Evolutionary conservation across 2,888 invertebrate species (phyloP), one percentile per base, ranked within the genome.

Genomic region (Drosophila ezoana): DNA sequence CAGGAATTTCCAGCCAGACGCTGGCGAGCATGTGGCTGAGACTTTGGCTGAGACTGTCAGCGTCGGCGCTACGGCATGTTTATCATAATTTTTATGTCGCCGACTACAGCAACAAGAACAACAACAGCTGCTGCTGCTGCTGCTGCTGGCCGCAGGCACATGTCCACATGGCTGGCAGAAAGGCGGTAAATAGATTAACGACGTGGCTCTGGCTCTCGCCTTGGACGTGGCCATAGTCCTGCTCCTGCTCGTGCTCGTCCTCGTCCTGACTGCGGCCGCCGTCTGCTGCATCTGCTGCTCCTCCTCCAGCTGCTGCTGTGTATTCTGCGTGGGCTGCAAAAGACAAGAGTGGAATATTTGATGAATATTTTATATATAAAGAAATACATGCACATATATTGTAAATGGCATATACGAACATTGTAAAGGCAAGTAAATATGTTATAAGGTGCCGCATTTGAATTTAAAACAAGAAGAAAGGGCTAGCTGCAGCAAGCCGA

Each of bases 151-250:
- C 82, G 79, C 81, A 77, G 89, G 90, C 88, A 84, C 89, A 87
- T 90, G 90, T 82, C 87, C 84, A 83, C 87, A 87, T 81, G 89
- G 79, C 78, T 78, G 67, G 83, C 88, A 89, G 85, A 85, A 87
- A 81, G 90, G 90, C 88, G 90, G 89, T 88, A 90, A 89, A 89
- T 89, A 89, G 84, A 88, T 89, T 90, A 89, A 89, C 83, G 90
- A 89, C 82, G 88, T 87, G 77, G 84, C 76, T 66, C 79, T 76
- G 66, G 67, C 67, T 74, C 85, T 84, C 85, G 81, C 68, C 79
- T 74, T 77, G 51, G 70, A 77, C 74, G 78, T 81, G 81, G 84
- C 72, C 75, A 82, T 81, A 52, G 64, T 61, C 49, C 53, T 45
- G 53, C 57, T 64, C 44, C 44, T 47, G 37, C 33, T 33, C 13